Percentiles rank a stretch among this genome's conserved stretches.
These are phyloP conservation scores for Drosophila imparisetae DNA, from an alignment of 2,888 invertebrate genomes.

Conservation along the genomic window DNA sequence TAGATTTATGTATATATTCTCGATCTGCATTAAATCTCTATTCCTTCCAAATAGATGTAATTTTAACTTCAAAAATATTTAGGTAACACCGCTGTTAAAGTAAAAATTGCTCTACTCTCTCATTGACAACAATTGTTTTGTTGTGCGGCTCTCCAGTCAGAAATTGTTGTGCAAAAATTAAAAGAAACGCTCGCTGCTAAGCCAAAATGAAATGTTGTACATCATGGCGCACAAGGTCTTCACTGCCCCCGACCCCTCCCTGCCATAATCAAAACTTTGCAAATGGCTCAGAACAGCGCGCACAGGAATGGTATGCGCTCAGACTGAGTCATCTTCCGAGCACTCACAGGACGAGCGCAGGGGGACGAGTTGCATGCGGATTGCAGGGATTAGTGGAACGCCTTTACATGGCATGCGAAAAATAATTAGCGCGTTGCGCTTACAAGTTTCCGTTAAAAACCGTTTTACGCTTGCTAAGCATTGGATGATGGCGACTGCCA, in stretches of 20 bases:
- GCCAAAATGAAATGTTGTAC: constrained; percentile 64
- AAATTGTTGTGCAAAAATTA: constrained; percentile 33
- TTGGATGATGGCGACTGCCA: constrained; percentile 42
- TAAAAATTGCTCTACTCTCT: neutral
- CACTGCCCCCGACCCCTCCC: neutral
- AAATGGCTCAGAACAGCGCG: constrained; percentile 40
- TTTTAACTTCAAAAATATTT: neutral
- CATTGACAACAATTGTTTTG: neutral
- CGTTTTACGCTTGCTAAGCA: constrained; percentile 62
- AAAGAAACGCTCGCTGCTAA: constrained; percentile 39
- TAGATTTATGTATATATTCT: neutral
- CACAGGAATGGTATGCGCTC: constrained; percentile 32
- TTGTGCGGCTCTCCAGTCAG: neutral
- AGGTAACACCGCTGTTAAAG: neutral
- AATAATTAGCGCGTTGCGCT: constrained; percentile 76
- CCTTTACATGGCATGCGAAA: constrained; percentile 47
- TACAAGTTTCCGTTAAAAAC: constrained; percentile 76
- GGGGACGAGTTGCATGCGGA: neutral
- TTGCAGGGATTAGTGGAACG: constrained; percentile 14
- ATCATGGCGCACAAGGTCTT: constrained; percentile 30
- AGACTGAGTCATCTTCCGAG: constrained; percentile 16
- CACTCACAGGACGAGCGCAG: neutral
- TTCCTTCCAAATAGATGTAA: neutral
- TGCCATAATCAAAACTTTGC: constrained; percentile 36
- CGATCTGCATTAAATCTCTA: neutral